Evolutionary conservation across 2,113 vertebrate species (phyloP).

Genomic region (Leucosticte australis): DNA sequence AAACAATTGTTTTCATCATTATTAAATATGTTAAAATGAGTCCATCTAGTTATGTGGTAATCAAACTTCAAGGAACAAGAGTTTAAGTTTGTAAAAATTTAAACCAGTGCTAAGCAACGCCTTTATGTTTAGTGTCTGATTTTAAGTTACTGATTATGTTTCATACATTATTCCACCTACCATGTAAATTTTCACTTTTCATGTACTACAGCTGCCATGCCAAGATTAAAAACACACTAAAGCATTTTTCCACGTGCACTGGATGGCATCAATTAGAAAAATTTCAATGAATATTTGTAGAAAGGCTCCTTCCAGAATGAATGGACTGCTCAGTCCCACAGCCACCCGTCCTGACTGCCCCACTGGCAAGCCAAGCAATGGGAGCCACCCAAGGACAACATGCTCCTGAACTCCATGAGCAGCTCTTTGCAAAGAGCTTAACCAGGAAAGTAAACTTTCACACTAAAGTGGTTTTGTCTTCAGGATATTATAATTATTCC

Average conservation of each 20-base stretch:
- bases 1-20: neutral
- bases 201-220: neutral
- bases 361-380: neutral
- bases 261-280: neutral
- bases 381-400: neutral
- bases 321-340: neutral
- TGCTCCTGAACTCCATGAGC: neutral
- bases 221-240: neutral
- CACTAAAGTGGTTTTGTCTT: neutral
- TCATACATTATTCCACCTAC: neutral
- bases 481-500: constrained; percentile 27
- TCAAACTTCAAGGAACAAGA: neutral
- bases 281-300: neutral
- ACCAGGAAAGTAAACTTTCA: neutral
- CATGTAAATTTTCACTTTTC: neutral
- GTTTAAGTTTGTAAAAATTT: neutral
- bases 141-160: neutral
- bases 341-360: neutral
- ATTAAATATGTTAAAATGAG: neutral
- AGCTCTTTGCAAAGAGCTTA: neutral
- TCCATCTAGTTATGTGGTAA: neutral
- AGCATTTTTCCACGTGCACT: neutral
- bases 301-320: neutral
- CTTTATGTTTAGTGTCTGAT: neutral
- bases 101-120: neutral